Conservation (phyloP, 2,797 vertebrate species). For the Balearica regulorum region DNA sequence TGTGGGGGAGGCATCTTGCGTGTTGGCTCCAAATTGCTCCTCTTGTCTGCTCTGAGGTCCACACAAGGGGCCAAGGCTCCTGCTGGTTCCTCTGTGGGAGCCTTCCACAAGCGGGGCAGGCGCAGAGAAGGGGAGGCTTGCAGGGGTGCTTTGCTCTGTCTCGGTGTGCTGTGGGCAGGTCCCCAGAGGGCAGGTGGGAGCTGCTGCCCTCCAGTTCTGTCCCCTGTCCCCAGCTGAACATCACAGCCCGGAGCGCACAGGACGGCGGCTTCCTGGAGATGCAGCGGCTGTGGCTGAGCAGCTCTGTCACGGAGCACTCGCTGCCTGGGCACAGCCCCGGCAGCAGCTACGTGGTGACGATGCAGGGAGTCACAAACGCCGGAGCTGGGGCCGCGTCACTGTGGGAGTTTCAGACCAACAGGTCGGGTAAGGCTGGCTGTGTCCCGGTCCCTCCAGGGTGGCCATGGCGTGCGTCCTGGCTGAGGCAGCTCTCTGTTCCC, state of each 20-base stretch:
- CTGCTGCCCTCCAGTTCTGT: neutral
- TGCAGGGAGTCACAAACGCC: neutral
- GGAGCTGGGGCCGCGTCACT: neutral
- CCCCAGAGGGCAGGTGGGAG: neutral
- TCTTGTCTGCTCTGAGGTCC: neutral
- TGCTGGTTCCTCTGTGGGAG: neutral
- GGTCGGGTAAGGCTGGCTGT: neutral
- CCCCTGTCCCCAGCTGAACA: neutral
- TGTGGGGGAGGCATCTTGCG: accelerated
- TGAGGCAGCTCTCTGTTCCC: neutral
- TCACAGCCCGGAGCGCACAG: neutral
- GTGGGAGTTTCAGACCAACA: neutral
- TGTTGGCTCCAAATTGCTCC: neutral
- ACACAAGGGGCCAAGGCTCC: neutral
- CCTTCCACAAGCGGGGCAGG: neutral
- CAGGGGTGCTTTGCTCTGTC: neutral
- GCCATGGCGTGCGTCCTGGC: accelerated
- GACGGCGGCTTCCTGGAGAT: neutral
- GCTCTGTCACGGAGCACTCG: neutral
- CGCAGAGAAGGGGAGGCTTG: neutral
- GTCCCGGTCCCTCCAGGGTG: accelerated
- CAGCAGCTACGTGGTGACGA: neutral
- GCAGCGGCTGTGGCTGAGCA: neutral
- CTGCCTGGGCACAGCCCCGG: neutral
- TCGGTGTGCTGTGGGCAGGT: neutral